Evolutionary conservation across 2,888 invertebrate genomes (phyloP).

Genomic region (Drosophila quinaria): DNA sequence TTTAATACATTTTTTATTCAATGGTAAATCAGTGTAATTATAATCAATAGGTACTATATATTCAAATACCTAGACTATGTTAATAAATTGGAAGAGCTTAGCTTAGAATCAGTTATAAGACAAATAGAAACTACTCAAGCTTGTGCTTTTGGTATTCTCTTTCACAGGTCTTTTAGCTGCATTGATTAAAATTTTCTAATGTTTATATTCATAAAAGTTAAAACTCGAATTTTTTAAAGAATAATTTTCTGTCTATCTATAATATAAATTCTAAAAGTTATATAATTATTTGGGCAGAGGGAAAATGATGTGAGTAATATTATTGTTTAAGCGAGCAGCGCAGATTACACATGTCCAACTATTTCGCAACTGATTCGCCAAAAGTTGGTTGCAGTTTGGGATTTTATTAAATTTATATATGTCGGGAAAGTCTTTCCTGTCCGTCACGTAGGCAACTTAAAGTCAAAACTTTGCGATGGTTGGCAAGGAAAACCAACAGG

Average conservation of each 20-base stretch:
- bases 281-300: not conserved
- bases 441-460: constrained; percentile 56
- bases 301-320: not conserved
- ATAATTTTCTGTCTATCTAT: not conserved
- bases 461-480: constrained; percentile 54
- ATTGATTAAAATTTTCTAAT: not conserved
- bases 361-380: constrained; percentile 16
- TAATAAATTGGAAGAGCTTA: too few relatives aligned
- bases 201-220: not conserved
- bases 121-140: too few relatives aligned
- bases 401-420: constrained; percentile 29
- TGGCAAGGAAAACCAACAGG: constrained; percentile 50
- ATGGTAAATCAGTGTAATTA: too few relatives aligned
- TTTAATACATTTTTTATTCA: too few relatives aligned
- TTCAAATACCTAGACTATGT: too few relatives aligned
- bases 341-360: constrained; percentile 6
- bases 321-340: not conserved
- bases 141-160: too few relatives aligned
- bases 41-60: too few relatives aligned
- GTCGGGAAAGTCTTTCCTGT: constrained; percentile 21
- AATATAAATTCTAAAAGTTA: not conserved
- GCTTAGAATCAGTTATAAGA: too few relatives aligned
- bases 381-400: constrained; percentile 17
- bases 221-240: not conserved
- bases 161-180: too few relatives aligned